Evolutionary conservation across 2,797 vertebrate genomes (phyloP), one percentile per base, ranked within the genome.

Genomic region (Sardinella longiceps): DNA sequence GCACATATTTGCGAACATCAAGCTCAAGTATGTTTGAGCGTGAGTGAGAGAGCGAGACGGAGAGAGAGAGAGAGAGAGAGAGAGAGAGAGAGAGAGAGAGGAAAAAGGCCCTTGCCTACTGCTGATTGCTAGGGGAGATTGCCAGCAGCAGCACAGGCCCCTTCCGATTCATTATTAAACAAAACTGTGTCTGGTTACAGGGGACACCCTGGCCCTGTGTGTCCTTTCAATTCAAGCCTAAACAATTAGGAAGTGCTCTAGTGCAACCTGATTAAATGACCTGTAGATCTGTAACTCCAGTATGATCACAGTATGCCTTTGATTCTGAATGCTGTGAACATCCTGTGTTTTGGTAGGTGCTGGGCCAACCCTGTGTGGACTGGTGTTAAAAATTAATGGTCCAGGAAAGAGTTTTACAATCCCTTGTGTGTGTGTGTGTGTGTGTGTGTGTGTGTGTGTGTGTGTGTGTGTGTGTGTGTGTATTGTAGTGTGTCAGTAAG

Each of bases 381-480:
- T 3, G 5, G n/a, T 70, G 30, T 70, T 66, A 25, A 56, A n/a
- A 7, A 58, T 58, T 58, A 58, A 58, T 25, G 23, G n/a, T 25
- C 56, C n/a, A 25, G 6, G 56, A 60, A 10, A n/a, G 56, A 60
- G n/a, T 25, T 25, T 25, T n/a, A 58, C 23, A 58, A 58, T 56
- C 18, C 20, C 15, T n/a, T 90, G 56, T 86, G 60, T 30, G 58
- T 20, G 43, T 50, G 60, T 58, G 80, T 81, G 39, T 53, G 30
- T 46, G 82, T 12, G 53, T 82, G 58, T 48, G 25, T 43, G 18
- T 39, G 66, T 53, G 46, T 50, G 30, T 77, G 66, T 33, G 43
- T 23, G 43, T 4, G 25, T 63, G 82, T 43, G 25, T 12, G 45
- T 33, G 53, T 63, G 15, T 37, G 25, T 20, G 63, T 14, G 63